phyloP scores from a whole-genome alignment of 2,888 invertebrate species.

The Tholera decimalis region DNA sequence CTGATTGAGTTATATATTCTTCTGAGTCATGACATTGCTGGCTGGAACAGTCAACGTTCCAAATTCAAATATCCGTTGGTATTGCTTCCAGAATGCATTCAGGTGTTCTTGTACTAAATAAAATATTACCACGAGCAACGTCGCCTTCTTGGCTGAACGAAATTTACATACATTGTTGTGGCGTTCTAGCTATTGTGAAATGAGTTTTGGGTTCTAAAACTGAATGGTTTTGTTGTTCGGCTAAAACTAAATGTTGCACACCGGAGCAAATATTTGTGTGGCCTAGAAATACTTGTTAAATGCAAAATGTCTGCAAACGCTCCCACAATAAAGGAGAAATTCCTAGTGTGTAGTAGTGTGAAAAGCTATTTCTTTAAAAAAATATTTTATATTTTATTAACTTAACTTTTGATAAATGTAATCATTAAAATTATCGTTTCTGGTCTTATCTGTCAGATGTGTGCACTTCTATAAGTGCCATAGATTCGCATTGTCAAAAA shows the following conservation, averaged over 20 bases:
- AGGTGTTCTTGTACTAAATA: slow-evolving; percentile 17
- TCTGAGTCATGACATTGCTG: neutral
- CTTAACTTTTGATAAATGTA: too few species aligned
- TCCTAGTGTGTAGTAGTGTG: too few species aligned
- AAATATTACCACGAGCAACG: slow-evolving; percentile 6
- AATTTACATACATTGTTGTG: slow-evolving; percentile 11
- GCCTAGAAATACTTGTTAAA: too few species aligned
- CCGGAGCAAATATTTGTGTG: too few species aligned
- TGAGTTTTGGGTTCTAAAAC: neutral
- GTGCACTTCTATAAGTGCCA: too few species aligned
- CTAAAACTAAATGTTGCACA: neutral
- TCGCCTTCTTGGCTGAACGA: neutral
- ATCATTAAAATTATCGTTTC: too few species aligned
- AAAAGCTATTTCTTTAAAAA: too few species aligned
- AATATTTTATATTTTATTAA: too few species aligned
- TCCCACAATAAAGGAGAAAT: too few species aligned
- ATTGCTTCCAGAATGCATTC: slow-evolving; percentile 6
- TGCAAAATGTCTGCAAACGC: too few species aligned
- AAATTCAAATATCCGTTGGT: slow-evolving; percentile 4
- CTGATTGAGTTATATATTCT: neutral
- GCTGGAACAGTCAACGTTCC: neutral
- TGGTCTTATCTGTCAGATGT: too few species aligned
- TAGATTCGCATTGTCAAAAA: too few species aligned
- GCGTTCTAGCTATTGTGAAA: neutral
- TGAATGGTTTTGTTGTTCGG: neutral